Percentiles rank a stretch among this genome's conserved stretches.
Evolutionary conservation across 2,113 vertebrate species (phyloP).

Genomic region (Regulus satrapa): DNA sequence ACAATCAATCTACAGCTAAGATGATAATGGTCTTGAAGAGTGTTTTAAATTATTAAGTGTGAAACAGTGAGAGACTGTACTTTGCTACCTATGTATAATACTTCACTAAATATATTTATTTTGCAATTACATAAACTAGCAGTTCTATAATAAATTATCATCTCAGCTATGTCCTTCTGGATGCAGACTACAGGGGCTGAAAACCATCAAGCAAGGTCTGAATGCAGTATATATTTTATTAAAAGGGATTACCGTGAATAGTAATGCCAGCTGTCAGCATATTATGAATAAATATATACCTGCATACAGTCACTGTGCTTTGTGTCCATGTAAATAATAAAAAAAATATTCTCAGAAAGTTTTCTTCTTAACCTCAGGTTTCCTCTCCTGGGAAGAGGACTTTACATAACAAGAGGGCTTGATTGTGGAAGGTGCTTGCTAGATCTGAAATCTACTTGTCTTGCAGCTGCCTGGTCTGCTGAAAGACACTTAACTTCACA

Average conservation of each 20-base stretch:
- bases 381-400: neutral
- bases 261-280: neutral
- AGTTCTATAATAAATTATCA: neutral
- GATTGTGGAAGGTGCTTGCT: neutral
- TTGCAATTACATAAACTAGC: neutral
- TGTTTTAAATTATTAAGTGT: neutral
- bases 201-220: neutral
- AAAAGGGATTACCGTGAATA: neutral
- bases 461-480: neutral
- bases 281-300: neutral
- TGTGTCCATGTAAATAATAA: neutral
- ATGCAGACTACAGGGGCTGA: neutral
- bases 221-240: neutral
- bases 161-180: neutral
- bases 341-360: neutral
- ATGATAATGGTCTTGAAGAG: neutral
- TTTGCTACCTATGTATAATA: neutral
- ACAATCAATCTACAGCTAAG: neutral
- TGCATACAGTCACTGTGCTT: neutral
- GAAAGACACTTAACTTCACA: neutral
- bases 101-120: neutral
- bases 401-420: neutral
- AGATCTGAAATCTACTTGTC: neutral
- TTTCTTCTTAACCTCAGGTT: neutral
- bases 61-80: neutral